phyloP scores from a whole-genome alignment of 2,888 invertebrate genomes.

The Neoitamus cyanurus region DNA sequence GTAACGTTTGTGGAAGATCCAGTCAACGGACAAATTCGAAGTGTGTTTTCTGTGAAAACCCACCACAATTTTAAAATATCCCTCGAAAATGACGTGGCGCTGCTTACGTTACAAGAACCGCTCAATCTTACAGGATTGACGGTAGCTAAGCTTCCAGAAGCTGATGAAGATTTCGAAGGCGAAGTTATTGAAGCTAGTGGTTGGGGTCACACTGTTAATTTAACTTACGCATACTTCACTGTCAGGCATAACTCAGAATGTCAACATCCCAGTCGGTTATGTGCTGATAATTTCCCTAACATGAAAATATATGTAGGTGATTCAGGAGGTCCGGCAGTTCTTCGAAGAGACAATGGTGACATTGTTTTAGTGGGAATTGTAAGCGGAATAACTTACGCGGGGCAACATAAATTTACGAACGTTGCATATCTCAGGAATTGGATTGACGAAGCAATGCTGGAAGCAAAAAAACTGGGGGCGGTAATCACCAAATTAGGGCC shows the following conservation, averaged over 20 bases:
- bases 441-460: no score
- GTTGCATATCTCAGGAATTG: no score
- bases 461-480: no score
- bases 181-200: background rate
- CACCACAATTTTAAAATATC: background rate
- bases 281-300: background rate
- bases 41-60: background rate
- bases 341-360: no score
- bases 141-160: background rate
- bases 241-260: background rate
- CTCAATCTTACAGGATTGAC: background rate
- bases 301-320: no score
- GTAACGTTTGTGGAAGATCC: background rate
- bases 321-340: no score
- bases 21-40: background rate
- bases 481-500: no score
- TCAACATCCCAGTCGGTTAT: background rate
- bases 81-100: background rate
- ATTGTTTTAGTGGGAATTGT: no score
- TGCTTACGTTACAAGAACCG: background rate
- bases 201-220: background rate
- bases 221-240: background rate
- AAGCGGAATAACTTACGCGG: no score
- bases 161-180: background rate
- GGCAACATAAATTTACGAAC: no score